Evolutionary conservation across 2,797 vertebrate species (phyloP).

Genomic region (Dermochelys coriacea): DNA sequence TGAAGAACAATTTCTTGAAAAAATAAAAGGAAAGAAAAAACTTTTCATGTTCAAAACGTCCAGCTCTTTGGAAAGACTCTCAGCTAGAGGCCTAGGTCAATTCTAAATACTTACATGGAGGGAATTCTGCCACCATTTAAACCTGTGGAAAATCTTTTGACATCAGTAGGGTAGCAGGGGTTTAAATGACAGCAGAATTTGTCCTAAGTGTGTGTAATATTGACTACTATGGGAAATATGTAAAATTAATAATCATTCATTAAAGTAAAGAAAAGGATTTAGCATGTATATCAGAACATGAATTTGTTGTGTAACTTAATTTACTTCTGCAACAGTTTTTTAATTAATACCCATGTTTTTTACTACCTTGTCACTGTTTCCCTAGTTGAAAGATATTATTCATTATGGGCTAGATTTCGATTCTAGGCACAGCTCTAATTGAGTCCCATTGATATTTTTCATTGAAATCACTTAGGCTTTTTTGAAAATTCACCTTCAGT

Average conservation of each 20-base stretch:
- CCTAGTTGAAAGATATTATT: background rate
- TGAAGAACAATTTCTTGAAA: background rate
- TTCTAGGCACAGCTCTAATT: background rate
- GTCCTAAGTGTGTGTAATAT: background rate
- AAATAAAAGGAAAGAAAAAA: background rate
- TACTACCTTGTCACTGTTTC: background rate
- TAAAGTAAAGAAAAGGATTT: too few species aligned
- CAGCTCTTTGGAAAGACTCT: background rate
- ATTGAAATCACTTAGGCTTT: too few species aligned
- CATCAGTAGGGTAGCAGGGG: background rate
- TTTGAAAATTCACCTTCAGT: too few species aligned
- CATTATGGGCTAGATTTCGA: background rate
- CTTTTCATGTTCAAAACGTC: background rate
- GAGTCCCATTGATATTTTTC: too few species aligned
- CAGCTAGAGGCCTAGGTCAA: background rate
- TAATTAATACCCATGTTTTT: background rate
- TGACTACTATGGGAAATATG: background rate
- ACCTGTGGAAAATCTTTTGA: background rate
- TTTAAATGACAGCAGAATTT: background rate
- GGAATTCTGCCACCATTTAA: background rate
- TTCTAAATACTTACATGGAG: background rate
- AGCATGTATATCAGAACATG: background rate
- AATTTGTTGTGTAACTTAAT: fast-evolving
- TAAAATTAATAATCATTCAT: too few species aligned
- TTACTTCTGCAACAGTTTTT: background rate